Conservation (phyloP, 2,888 invertebrate genomes). For the Synergus japonicus region DNA sequence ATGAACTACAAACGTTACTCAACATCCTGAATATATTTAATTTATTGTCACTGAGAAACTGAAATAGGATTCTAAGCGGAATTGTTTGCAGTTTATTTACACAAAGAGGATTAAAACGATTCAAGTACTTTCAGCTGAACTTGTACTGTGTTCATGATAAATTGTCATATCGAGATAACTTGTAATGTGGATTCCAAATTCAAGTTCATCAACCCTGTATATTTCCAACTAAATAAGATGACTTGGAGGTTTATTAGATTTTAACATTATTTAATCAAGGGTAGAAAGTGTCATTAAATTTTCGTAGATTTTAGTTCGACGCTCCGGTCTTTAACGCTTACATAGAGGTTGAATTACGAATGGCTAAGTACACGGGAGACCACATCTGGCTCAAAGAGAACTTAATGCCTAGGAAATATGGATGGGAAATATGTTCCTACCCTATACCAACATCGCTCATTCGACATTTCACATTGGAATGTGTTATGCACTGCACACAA, state of each 20-base stretch:
- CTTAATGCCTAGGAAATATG: constrained; percentile 62
- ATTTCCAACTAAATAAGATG: too few species aligned
- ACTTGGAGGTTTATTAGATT: neutral
- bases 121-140: neutral
- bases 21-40: neutral
- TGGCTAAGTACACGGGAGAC: constrained; percentile 60
- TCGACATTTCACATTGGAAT: neutral
- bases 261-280: neutral
- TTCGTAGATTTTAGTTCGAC: neutral
- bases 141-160: neutral
- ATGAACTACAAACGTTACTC: neutral
- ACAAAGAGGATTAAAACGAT: neutral
- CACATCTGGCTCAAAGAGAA: constrained; percentile 66
- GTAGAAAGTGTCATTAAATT: neutral
- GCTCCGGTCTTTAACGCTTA: neutral
- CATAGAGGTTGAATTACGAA: constrained; percentile 58
- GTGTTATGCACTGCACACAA: neutral
- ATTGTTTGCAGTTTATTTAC: neutral
- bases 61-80: neutral
- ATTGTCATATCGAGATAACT: too few species aligned
- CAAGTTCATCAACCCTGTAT: too few species aligned
- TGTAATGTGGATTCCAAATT: too few species aligned
- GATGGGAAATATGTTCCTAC: constrained; percentile 38
- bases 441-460: constrained; percentile 12
- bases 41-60: neutral